These are phyloP conservation scores for Thereva unica DNA, from an alignment of 2,888 invertebrate genomes.

Conservation along the genomic window DNA sequence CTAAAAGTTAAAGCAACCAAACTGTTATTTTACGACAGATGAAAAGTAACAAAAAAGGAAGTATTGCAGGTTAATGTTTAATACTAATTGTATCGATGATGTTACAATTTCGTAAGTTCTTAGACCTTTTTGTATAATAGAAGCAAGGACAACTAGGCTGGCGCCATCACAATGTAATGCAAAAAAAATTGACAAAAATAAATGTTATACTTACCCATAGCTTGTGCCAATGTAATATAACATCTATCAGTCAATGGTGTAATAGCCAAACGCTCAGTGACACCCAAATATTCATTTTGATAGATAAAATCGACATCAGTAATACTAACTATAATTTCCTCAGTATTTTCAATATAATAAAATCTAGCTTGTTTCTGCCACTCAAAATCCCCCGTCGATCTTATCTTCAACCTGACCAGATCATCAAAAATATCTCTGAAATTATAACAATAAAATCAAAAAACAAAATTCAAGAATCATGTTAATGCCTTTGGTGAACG, in stretches of 20 bases:
- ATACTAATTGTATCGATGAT: too few species aligned
- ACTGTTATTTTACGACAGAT: too few species aligned
- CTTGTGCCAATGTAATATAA: slow-evolving; percentile 87
- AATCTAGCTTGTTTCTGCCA: slow-evolving; percentile 90
- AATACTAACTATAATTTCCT: slow-evolving; percentile 74
- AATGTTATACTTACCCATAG: slow-evolving; percentile 63
- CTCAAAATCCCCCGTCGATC: slow-evolving; percentile 76
- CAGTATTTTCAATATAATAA: slow-evolving; percentile 78
- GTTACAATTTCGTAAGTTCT: too few species aligned
- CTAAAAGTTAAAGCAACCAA: too few species aligned
- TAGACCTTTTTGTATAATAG: too few species aligned
- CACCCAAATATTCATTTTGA: slow-evolving; percentile 87
- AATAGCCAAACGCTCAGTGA: slow-evolving; percentile 84
- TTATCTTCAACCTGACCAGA: slow-evolving; percentile 70
- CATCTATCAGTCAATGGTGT: slow-evolving; percentile 91
- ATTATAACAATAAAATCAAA: too few species aligned
- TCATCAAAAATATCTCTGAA: slow-evolving; percentile 85
- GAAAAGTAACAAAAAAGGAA: too few species aligned
- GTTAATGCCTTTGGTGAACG: slow-evolving; percentile 74
- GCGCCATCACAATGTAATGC: too few species aligned
- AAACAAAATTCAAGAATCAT: slow-evolving; percentile 1
- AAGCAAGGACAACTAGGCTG: too few species aligned
- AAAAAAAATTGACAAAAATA: not conserved
- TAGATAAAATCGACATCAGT: slow-evolving; percentile 85
- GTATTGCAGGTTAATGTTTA: too few species aligned